A percentile compares a stretch with the other conserved stretches of the same genome.
These are phyloP conservation scores for Aphis gossypii DNA, from an alignment of 1,140 invertebrate genomes.

Conservation along the genomic window DNA sequence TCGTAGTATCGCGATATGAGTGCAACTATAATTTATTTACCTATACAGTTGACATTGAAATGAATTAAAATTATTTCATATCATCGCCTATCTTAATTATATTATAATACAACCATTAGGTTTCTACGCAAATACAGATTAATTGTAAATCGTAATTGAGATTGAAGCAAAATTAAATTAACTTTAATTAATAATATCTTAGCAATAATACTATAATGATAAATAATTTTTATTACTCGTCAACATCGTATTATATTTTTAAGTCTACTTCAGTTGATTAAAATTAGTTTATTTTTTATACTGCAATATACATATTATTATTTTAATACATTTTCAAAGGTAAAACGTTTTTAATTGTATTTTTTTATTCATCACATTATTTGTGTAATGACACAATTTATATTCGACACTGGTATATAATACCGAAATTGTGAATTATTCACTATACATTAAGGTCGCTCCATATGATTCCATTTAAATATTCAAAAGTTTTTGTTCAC, in stretches of 20 bases:
- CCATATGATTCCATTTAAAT: conserved; percentile 21
- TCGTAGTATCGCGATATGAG: neutral
- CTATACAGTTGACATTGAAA: neutral
- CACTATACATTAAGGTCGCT: conserved; percentile 20
- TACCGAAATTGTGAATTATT: neutral
- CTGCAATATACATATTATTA: neutral
- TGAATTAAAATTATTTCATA: no score
- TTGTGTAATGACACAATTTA: conserved; percentile 3
- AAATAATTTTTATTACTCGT: neutral
- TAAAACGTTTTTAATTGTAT: conserved; percentile 26
- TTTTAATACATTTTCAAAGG: neutral
- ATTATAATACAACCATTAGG: no score
- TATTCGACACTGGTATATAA: neutral
- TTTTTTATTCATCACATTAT: conserved; percentile 21
- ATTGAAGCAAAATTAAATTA: no score
- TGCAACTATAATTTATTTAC: neutral
- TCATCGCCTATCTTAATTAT: no score
- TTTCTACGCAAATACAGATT: neutral
- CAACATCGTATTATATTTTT: neutral
- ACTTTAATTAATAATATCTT: no score
- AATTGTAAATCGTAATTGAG: no score
- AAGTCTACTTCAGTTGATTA: neutral
- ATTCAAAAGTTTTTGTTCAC: conserved; percentile 50
- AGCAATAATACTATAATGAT: no score
- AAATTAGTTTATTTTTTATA: neutral